These are phyloP conservation scores for Agrotis exclamationis DNA, from an alignment of 2,888 invertebrate genomes.

Conservation along the genomic window DNA sequence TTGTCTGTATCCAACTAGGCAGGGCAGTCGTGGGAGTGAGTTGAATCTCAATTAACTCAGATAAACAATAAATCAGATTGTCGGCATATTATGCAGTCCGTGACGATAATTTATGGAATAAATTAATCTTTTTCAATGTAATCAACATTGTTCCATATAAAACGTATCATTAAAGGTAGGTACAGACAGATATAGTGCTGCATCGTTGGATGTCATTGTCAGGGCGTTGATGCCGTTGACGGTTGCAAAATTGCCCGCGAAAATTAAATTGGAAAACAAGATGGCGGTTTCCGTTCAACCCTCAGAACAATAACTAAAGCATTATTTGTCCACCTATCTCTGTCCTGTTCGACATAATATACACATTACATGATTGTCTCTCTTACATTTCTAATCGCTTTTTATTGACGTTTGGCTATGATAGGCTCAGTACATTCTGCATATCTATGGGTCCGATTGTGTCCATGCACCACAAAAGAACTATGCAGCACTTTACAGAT, in stretches of 20 bases:
- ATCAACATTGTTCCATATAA: slow-evolving; percentile 30
- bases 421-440: no score
- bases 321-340: no score
- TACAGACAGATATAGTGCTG: neutral
- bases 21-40: slow-evolving; percentile 20
- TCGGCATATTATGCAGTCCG: slow-evolving; percentile 21
- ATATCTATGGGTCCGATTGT: no score
- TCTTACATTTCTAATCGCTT: no score
- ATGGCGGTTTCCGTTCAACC: no score
- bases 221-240: no score
- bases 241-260: no score
- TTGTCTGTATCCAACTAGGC: neutral
- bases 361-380: no score
- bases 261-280: no score
- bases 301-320: no score
- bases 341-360: no score
- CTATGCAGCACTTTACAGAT: neutral
- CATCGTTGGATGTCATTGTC: neutral
- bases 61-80: slow-evolving; percentile 38
- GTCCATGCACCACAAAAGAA: neutral
- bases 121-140: slow-evolving; percentile 34
- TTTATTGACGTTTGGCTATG: no score
- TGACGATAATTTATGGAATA: slow-evolving; percentile 46
- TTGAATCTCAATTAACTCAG: slow-evolving; percentile 33
- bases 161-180: slow-evolving; percentile 4